Conservation (phyloP, 1,140 invertebrate species). For the Latrodectus geometricus region DNA sequence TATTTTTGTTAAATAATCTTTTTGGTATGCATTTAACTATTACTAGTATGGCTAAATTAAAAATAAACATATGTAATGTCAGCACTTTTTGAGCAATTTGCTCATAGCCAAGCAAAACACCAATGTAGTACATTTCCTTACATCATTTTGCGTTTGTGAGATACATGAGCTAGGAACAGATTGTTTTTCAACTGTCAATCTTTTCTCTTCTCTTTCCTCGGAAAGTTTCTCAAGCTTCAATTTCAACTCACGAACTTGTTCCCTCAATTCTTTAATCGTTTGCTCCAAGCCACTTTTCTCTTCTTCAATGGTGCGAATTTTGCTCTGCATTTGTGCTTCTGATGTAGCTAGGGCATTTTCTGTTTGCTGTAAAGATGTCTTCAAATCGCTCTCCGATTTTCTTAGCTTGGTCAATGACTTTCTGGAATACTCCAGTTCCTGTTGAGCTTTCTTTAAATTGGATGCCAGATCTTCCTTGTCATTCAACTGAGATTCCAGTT, state of each 20-base stretch:
- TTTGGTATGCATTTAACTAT: too few relatives aligned
- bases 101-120: not conserved
- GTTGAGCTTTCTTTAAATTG: slow-evolving; percentile 65
- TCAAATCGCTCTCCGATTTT: slow-evolving; percentile 64
- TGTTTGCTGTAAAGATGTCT: slow-evolving; percentile 64
- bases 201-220: slow-evolving; percentile 25
- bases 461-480: slow-evolving; percentile 68
- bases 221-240: slow-evolving; percentile 31
- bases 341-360: slow-evolving; percentile 61
- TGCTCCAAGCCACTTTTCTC: slow-evolving; percentile 60
- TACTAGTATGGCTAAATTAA: too few relatives aligned
- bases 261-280: slow-evolving; percentile 54
- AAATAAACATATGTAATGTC: too few relatives aligned
- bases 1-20: too few relatives aligned
- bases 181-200: slow-evolving; percentile 11
- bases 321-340: slow-evolving; percentile 53
- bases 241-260: slow-evolving; percentile 51
- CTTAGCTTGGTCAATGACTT: slow-evolving; percentile 68
- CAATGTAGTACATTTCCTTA: slow-evolving; percentile 6
- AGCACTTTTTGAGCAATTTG: not conserved
- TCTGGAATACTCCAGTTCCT: slow-evolving; percentile 65
- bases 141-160: not conserved
- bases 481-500: slow-evolving; percentile 65
- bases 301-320: slow-evolving; percentile 49
- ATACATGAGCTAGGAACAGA: not conserved